phyloP scores from a whole-genome alignment of 2,888 invertebrate genomes.

The Priocnemis perturbator region DNA sequence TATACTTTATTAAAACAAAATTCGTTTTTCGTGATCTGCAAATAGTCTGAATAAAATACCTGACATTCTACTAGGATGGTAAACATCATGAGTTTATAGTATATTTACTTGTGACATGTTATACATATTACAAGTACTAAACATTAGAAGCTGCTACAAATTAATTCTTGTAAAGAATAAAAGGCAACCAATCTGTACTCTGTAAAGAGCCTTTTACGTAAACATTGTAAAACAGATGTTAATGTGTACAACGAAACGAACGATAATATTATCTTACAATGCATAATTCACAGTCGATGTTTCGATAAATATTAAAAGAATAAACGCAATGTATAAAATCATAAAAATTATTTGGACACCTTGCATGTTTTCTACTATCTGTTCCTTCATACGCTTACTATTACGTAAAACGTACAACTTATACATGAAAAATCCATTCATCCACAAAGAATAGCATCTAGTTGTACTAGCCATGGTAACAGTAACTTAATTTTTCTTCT shows the following conservation, averaged over 20 bases:
- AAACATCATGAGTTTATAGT: constrained; percentile 2
- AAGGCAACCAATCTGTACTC: neutral
- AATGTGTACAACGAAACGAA: neutral
- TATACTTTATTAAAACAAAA: too few relatives aligned
- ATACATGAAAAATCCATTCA: constrained; percentile 68
- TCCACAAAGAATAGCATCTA: constrained; percentile 96
- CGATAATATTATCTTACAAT: neutral
- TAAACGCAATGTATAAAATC: constrained; percentile 13
- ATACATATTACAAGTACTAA: constrained; percentile 4
- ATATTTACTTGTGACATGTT: constrained; percentile 5
- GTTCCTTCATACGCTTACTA: constrained; percentile 10
- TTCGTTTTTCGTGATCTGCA: too few relatives aligned
- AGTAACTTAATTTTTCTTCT: constrained; percentile 92
- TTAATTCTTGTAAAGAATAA: neutral
- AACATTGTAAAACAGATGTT: too few relatives aligned
- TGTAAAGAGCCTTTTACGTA: too few relatives aligned
- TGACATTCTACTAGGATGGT: neutral
- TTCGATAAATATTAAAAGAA: constrained; percentile 21
- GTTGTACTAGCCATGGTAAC: constrained; percentile 91
- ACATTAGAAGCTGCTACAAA: neutral
- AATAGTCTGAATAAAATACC: too few relatives aligned
- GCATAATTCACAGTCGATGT: neutral
- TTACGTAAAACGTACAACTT: too few relatives aligned
- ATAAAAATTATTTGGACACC: constrained; percentile 1
- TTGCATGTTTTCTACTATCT: constrained; percentile 2